Evolutionary conservation across 2,113 vertebrate species (phyloP).

Genomic region (Corydoras maculifer): DNA sequence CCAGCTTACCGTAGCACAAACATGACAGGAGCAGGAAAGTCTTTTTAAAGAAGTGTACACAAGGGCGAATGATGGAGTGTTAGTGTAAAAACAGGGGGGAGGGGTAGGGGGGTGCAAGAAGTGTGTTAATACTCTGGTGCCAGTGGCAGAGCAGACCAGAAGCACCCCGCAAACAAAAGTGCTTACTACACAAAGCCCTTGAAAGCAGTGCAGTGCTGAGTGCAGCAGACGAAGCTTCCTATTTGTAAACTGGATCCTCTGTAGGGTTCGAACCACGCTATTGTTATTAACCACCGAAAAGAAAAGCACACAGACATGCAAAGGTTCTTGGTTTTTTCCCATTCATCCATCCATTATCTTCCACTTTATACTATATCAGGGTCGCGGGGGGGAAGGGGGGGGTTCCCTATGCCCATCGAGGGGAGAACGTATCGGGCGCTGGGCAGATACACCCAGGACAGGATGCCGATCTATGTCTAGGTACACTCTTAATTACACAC

Average conservation of each 20-base stretch:
- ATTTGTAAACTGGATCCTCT: conserved; percentile 42
- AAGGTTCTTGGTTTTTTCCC: not conserved
- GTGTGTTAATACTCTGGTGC: conserved; percentile 57
- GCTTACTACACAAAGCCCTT: conserved; percentile 58
- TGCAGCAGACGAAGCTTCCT: conserved; percentile 41
- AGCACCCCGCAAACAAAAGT: conserved; percentile 48
- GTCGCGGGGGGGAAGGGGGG: too few relatives aligned
- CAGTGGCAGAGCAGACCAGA: conserved; percentile 47
- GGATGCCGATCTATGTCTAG: too few relatives aligned
- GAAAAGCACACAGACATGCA: not conserved
- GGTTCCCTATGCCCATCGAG: too few relatives aligned
- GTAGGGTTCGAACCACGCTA: conserved; percentile 27
- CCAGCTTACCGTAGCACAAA: conserved; percentile 55
- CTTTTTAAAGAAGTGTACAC: conserved; percentile 51
- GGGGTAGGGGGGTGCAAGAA: conserved; percentile 39
- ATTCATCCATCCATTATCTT: too few relatives aligned
- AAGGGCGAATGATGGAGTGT: conserved; percentile 40
- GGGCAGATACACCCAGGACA: too few relatives aligned
- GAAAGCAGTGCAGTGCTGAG: conserved; percentile 49
- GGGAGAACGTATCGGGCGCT: too few relatives aligned
- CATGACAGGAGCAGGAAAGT: conserved; percentile 46
- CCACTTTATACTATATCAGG: too few relatives aligned
- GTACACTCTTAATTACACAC: too few relatives aligned
- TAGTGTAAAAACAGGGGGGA: conserved; percentile 33
- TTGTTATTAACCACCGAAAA: conserved; percentile 20